Conservation (phyloP, 2,113 vertebrate genomes). For the Brachypteracias leptosomus region DNA sequence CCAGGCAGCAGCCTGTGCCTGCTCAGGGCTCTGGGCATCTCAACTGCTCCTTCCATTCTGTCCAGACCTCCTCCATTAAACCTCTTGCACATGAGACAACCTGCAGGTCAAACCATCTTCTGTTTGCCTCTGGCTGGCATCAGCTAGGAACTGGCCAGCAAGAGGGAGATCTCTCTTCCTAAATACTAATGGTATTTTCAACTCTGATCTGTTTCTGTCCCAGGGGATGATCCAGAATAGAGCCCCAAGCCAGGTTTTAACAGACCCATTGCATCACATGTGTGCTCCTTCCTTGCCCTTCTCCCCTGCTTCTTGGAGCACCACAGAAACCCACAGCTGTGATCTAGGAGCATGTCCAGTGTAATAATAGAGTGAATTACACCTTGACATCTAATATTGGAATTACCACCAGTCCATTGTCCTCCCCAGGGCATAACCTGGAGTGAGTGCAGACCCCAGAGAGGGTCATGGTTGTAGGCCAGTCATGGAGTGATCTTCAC, state of each 20-base stretch:
- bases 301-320: neutral
- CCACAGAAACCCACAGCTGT: neutral
- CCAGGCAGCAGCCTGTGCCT: neutral
- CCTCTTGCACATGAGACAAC: neutral
- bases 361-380: neutral
- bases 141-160: neutral
- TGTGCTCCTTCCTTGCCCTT: neutral
- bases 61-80: neutral
- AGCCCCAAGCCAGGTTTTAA: neutral
- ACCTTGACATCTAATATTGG: neutral
- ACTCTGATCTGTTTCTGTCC: neutral
- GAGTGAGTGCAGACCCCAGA: neutral
- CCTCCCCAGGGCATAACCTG: neutral
- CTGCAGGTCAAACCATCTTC: neutral
- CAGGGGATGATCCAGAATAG: neutral
- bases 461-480: neutral
- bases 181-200: neutral
- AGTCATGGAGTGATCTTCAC: neutral
- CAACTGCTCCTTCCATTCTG: neutral
- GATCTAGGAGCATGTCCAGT: neutral
- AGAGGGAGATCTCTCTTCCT: neutral
- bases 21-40: neutral
- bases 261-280: accelerated
- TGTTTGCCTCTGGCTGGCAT: neutral
- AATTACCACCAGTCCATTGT: neutral